These are phyloP conservation scores for Gasterosteus aculeatus DNA, from an alignment of 2,113 vertebrate genomes.

Conservation along the genomic window DNA sequence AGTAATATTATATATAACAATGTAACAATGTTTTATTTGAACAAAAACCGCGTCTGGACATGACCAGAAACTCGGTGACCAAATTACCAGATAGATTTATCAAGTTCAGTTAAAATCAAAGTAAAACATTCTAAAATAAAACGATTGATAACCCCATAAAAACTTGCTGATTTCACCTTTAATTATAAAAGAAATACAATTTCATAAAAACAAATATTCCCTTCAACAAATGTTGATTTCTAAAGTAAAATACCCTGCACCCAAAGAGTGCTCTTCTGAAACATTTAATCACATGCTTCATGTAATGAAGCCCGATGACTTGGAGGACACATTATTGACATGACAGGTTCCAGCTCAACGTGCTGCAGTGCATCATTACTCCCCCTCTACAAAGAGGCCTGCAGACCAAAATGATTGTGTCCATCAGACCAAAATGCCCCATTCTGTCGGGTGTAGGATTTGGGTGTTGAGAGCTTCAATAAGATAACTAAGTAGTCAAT, in stretches of 20 bases:
- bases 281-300: no score
- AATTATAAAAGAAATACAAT: neutral
- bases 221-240: neutral
- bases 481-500: neutral
- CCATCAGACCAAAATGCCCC: neutral
- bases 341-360: neutral
- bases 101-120: neutral
- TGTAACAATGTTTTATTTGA: conserved; percentile 11
- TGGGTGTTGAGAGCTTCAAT: neutral
- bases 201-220: conserved; percentile 22
- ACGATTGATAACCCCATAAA: neutral
- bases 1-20: neutral
- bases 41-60: neutral
- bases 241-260: neutral
- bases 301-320: neutral
- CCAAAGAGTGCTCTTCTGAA: no score
- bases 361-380: neutral
- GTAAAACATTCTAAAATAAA: neutral
- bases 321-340: neutral
- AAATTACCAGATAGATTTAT: neutral
- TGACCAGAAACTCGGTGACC: neutral
- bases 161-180: neutral
- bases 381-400: neutral
- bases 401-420: neutral
- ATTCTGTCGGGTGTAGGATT: neutral